These are phyloP conservation scores for Ethmia dodecea DNA, from an alignment of 2,888 invertebrate species.

Conservation along the genomic window DNA sequence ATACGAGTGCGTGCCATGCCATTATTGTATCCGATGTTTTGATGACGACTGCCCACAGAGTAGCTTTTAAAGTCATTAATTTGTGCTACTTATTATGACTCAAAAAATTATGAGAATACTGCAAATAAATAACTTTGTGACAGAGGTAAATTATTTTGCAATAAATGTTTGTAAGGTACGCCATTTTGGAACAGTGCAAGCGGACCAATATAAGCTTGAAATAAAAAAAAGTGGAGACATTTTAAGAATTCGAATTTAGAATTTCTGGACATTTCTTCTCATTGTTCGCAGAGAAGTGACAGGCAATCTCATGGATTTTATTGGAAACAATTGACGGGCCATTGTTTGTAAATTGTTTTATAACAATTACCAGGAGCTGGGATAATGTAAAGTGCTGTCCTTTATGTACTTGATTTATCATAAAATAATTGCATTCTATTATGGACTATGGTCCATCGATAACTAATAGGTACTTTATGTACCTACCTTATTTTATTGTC, in stretches of 20 bases:
- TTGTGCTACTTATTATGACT: no score
- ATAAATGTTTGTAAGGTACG: no score
- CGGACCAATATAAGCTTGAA: not conserved
- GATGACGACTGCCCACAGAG: slow-evolving; percentile 53
- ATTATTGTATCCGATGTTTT: slow-evolving; percentile 37
- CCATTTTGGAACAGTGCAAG: no score
- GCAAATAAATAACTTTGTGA: no score
- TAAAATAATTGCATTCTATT: no score
- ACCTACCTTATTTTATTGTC: no score
- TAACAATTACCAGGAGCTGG: slow-evolving; percentile 41
- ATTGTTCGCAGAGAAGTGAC: slow-evolving; percentile 51
- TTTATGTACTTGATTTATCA: no score
- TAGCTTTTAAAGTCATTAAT: slow-evolving; percentile 22
- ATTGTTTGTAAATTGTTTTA: slow-evolving; percentile 60
- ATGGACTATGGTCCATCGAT: no score
- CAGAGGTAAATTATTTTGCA: no score
- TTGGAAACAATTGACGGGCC: slow-evolving; percentile 55
- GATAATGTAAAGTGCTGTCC: no score
- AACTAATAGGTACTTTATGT: not conserved
- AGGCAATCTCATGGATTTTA: slow-evolving; percentile 55
- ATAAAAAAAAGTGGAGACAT: slow-evolving; percentile 27
- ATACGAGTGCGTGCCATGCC: not conserved
- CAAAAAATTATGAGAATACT: no score
- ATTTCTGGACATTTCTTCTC: slow-evolving; percentile 46
- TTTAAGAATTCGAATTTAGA: slow-evolving; percentile 30